phyloP scores from a whole-genome alignment of 2,888 invertebrate species.

The Autographa gamma region DNA sequence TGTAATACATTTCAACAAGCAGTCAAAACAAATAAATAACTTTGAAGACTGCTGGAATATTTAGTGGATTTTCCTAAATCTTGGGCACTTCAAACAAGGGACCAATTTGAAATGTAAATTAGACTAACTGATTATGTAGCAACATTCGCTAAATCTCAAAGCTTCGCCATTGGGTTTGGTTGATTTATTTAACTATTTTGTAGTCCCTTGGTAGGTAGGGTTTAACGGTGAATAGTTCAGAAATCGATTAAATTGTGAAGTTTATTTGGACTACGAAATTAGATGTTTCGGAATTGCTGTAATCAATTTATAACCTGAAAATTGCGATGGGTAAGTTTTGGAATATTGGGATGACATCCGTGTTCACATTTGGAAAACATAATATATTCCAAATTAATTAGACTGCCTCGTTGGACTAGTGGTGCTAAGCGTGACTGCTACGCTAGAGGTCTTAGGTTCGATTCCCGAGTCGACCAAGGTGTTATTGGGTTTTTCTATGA shows the following conservation, averaged over 20 bases:
- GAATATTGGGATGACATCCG: slow-evolving; percentile 17
- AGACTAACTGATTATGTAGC: slow-evolving; percentile 38
- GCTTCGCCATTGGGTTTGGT: slow-evolving; percentile 23
- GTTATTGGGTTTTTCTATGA: too few species aligned
- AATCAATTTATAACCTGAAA: too few species aligned
- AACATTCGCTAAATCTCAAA: slow-evolving; percentile 15
- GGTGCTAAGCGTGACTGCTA: too few species aligned
- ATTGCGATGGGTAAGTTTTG: too few species aligned
- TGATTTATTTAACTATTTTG: slow-evolving; percentile 55
- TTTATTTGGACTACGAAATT: not conserved
- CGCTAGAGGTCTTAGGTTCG: too few species aligned
- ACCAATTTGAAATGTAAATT: slow-evolving; percentile 65
- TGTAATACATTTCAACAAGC: not conserved
- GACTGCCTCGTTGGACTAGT: too few species aligned
- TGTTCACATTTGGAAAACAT: too few species aligned
- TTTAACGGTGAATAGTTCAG: slow-evolving; percentile 33
- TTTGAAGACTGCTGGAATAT: slow-evolving; percentile 24
- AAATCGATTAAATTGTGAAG: slow-evolving; percentile 32
- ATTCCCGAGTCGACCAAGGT: too few species aligned
- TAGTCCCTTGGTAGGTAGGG: slow-evolving; percentile 43
- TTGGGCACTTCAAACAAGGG: slow-evolving; percentile 51
- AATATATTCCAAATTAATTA: too few species aligned
- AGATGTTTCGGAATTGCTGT: too few species aligned
- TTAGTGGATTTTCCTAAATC: slow-evolving; percentile 33
- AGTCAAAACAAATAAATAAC: slow-evolving; percentile 45